Percentiles rank a stretch among this genome's conserved stretches.
These are phyloP conservation scores for Ciconia stormi DNA, from an alignment of 2,113 vertebrate genomes.

Conservation along the genomic window DNA sequence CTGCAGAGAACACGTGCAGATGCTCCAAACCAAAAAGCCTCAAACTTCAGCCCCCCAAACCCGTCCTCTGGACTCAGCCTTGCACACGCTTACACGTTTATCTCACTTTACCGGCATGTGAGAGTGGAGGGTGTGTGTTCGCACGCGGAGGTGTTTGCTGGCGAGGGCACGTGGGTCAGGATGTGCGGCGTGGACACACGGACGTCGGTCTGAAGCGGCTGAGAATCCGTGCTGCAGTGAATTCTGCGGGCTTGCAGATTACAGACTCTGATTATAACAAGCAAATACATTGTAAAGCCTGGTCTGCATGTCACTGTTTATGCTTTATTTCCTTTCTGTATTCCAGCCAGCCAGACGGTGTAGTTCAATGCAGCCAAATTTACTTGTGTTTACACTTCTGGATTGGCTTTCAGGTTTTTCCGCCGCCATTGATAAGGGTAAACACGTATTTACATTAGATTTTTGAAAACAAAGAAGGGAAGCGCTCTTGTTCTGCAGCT, in stretches of 20 bases:
- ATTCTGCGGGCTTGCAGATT: neutral
- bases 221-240: neutral
- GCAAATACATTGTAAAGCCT: neutral
- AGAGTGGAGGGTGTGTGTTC: fast-evolving
- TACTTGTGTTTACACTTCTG: neutral
- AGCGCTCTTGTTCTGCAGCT: neutral
- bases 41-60: no score
- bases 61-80: fast-evolving
- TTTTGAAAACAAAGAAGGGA: neutral
- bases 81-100: fast-evolving
- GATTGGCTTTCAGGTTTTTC: neutral
- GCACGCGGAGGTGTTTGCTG: neutral
- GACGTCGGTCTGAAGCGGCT: fast-evolving
- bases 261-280: neutral
- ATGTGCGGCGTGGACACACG: fast-evolving
- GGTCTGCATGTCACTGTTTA: neutral
- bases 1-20: fast-evolving
- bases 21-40: neutral
- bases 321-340: neutral
- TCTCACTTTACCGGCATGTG: fast-evolving
- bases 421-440: neutral
- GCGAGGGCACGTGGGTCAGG: neutral
- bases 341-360: neutral
- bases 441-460: neutral
- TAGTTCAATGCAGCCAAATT: neutral